Base-by-base conservation (phyloP, 2,888 invertebrate genomes). In the Ceratothoa steindachneri region DNA sequence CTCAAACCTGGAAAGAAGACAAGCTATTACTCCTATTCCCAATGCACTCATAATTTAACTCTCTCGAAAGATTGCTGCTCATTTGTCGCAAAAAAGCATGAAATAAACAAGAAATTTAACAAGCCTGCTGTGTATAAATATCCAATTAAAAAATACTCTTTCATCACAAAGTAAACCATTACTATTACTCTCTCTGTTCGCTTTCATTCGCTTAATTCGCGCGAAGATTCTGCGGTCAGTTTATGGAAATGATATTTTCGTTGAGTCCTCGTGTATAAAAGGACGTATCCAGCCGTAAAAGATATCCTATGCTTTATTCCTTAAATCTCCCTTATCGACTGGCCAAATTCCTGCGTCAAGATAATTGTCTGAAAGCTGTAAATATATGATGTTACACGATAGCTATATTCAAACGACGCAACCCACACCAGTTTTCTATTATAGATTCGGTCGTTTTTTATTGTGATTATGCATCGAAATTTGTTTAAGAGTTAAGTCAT, bases 171-270 rank as follows among this genome's bases (percentile, higher is more conserved):
- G 24, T 60, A 60, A 60, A 60, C 60, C 24, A 60, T 60, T 60
- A 24, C 60, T 60, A 60, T 60, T 15, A 24, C 60, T 9, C 60
- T 60, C 24, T 60, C 22, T 60, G 24, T 60, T 60, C 27, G n/a
- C 60, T 60, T 60, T 60, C 9, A 3, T 2, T 1, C 2, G 24
- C 2, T 1, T 60, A 22, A 60, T 22, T 60, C 60, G 24, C 19
- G 60, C 1, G 24, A 24, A 24, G 60, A 60, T 22, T 60, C 60
- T 60, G 27, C 60, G 60, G 60, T 60, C 60, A 60, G 60, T 60
- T 60, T 60, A 60, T 60, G 60, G 60, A 60, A 60, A 60, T 60
- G 60, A 60, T 60, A 60, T 60, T 24, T 24, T 60, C 60, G 60
- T 24, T 60, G 60, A 60, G 22, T 60, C 24, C 22, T 15, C 12